phyloP scores from a whole-genome alignment of 2,113 vertebrate genomes.

The Austrofundulus limnaeus region DNA sequence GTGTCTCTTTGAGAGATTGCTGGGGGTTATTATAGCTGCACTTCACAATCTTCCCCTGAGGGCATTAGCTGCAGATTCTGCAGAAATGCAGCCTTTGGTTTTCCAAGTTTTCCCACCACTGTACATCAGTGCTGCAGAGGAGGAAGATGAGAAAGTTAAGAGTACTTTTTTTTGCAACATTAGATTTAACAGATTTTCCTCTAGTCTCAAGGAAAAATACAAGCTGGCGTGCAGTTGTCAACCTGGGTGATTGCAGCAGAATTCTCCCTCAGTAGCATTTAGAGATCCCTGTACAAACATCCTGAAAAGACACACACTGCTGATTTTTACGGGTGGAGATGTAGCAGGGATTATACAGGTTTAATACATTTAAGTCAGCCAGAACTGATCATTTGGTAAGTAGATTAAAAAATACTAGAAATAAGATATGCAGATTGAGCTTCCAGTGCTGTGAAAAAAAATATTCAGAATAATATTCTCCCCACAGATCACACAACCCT shows the following conservation, averaged over 20 bases:
- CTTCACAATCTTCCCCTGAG: not conserved
- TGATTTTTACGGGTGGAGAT: not conserved
- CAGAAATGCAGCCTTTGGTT: slow-evolving; percentile 1
- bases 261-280: not conserved
- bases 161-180: not conserved
- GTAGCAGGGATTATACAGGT: too few species aligned
- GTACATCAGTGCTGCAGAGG: not conserved
- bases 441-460: too few species aligned
- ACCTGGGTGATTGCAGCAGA: not conserved
- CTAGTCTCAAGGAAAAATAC: not conserved
- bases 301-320: too few species aligned
- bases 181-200: not conserved
- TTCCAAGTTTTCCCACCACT: not conserved
- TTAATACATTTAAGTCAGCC: too few species aligned
- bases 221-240: not conserved
- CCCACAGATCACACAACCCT: too few species aligned
- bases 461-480: too few species aligned
- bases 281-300: not conserved
- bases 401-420: too few species aligned
- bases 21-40: not conserved
- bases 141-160: not conserved
- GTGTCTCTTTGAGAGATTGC: not conserved
- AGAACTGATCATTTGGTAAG: too few species aligned
- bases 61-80: not conserved
- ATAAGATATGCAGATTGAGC: too few species aligned